Evolutionary conservation across 2,888 invertebrate species (phyloP).

Genomic region (Nasonia oneida): DNA sequence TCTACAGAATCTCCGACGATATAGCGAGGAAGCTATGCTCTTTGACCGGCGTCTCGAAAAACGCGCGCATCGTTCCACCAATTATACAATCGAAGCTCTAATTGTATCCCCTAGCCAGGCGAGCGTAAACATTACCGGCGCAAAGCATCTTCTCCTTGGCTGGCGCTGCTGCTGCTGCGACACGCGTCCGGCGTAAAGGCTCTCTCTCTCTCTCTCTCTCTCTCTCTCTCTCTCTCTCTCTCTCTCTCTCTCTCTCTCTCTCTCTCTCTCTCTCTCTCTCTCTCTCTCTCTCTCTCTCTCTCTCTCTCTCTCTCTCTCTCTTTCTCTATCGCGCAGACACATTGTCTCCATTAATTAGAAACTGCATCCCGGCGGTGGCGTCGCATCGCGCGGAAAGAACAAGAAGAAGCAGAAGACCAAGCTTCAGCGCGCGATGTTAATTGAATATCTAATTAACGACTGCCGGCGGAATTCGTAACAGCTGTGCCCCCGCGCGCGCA

Average conservation of each 20-base stretch:
- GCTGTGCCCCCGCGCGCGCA: slow-evolving; percentile 41
- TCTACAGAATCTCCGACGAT: too few relatives aligned
- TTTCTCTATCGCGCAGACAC: neutral
- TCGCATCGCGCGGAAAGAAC: neutral
- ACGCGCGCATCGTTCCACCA: neutral
- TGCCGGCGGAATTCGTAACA: slow-evolving; percentile 67
- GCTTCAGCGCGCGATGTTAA: slow-evolving; percentile 60
- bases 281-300: too few relatives aligned
- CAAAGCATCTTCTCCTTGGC: neutral
- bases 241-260: too few relatives aligned
- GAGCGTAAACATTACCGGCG: neutral
- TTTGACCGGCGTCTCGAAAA: neutral
- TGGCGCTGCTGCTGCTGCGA: neutral
- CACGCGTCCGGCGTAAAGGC: neutral
- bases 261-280: neutral
- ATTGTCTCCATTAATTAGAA: slow-evolving; percentile 63
- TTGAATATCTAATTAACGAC: slow-evolving; percentile 72
- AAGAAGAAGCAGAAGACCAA: neutral
- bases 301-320: neutral
- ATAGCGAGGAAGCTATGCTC: neutral
- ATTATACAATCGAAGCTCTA: slow-evolving; percentile 10
- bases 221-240: neutral
- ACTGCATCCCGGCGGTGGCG: slow-evolving; percentile 40
- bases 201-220: neutral
- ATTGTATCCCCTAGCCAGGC: neutral